These are phyloP conservation scores for Ectemnius continuus DNA, from an alignment of 2,888 invertebrate genomes.

Conservation along the genomic window DNA sequence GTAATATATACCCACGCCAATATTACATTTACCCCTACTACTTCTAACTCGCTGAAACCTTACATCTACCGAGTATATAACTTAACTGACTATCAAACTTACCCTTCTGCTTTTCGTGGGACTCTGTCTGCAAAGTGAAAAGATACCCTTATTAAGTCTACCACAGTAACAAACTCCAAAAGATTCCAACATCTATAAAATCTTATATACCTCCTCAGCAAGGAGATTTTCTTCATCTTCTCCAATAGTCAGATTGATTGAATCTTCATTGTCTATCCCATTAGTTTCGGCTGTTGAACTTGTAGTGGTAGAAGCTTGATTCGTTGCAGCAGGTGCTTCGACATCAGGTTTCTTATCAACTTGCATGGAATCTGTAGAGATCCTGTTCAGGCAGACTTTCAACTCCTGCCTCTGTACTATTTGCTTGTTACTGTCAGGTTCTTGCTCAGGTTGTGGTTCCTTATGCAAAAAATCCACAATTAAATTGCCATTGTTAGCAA, in stretches of 20 bases:
- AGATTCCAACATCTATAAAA: not conserved
- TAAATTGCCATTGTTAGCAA: too few relatives aligned
- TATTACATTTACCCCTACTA: constrained; percentile 52
- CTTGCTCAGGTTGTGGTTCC: constrained; percentile 37
- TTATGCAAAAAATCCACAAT: constrained; percentile 4
- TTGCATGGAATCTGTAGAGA: constrained; percentile 75
- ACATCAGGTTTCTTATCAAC: constrained; percentile 78
- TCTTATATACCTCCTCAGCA: constrained; percentile 85
- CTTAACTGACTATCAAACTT: constrained; percentile 59
- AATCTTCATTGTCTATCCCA: constrained; percentile 87
- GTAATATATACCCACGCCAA: constrained; percentile 49
- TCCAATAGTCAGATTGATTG: constrained; percentile 88
- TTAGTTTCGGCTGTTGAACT: constrained; percentile 78
- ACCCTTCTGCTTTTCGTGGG: constrained; percentile 75
- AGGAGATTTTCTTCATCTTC: constrained; percentile 88
- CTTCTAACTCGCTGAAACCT: constrained; percentile 43
- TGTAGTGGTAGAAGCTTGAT: constrained; percentile 29
- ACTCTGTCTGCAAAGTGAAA: constrained; percentile 71
- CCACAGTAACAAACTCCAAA: not conserved
- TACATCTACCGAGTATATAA: constrained; percentile 39
- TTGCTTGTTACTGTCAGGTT: constrained; percentile 46
- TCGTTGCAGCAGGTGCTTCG: constrained; percentile 35
- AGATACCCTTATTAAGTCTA: not conserved
- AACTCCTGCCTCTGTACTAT: constrained; percentile 48
- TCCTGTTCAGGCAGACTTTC: constrained; percentile 66